Conservation (phyloP, 30 jellyfish, hydroid and myxozoan species). For the Cassiopea xamachana region DNA sequence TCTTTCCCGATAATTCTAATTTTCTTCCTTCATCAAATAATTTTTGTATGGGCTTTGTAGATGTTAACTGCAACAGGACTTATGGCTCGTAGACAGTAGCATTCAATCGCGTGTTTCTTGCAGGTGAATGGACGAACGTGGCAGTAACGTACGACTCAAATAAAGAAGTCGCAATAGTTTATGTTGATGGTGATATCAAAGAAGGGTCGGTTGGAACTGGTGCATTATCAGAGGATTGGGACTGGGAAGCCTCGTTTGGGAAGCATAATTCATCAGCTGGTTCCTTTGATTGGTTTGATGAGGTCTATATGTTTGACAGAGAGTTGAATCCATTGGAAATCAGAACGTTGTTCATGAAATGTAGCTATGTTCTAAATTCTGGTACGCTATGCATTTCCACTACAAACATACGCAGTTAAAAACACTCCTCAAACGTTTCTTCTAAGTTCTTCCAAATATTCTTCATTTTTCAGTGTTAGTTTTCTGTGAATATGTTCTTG, state of each 20-base stretch:
- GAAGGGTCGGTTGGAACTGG: conserved; percentile 94
- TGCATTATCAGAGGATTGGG: conserved; percentile 96
- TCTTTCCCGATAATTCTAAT: no score
- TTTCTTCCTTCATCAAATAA: no score
- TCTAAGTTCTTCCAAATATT: no score
- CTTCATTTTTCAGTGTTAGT: no score
- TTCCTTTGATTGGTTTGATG: conserved; percentile 85
- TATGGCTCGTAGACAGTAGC: neutral
- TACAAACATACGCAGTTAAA: no score
- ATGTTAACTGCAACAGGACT: no score
- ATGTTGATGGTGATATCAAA: conserved; percentile 90
- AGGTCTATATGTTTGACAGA: conserved; percentile 80
- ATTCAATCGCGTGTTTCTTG: neutral
- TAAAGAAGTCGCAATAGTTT: conserved; percentile 85
- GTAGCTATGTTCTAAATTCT: conserved; percentile 77
- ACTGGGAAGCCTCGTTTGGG: conserved; percentile 92
- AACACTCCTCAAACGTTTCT: no score
- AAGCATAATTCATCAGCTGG: conserved; percentile 78
- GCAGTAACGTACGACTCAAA: conserved; percentile 91
- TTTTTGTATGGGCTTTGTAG: no score
- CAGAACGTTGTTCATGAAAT: conserved; percentile 82
- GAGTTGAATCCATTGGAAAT: conserved; percentile 85
- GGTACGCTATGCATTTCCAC: conserved; percentile 42
- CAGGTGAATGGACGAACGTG: conserved; percentile 85
- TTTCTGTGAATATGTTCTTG: no score